Evolutionary conservation across 2,888 invertebrate species (phyloP).

Genomic region (Anodontia alba): DNA sequence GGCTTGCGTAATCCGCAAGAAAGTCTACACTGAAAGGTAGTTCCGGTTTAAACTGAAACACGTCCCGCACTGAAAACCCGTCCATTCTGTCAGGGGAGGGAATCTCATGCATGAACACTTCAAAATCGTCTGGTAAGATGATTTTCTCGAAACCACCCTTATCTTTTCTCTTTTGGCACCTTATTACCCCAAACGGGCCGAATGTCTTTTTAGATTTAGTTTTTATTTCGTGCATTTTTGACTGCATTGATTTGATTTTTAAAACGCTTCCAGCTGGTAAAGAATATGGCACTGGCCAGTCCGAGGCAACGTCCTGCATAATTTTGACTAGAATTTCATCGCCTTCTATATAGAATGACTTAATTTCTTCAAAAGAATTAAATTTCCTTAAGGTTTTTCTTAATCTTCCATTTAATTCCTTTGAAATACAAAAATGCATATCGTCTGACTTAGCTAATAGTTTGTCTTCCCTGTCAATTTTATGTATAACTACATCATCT

Average conservation of each 20-base stretch:
- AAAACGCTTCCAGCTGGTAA: constrained; percentile 72
- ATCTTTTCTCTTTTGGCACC: constrained; percentile 65
- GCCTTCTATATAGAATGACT: constrained; percentile 45
- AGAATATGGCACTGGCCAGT: constrained; percentile 74
- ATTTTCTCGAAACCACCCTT: constrained; percentile 63
- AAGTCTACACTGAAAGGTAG: constrained; percentile 63
- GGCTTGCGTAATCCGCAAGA: constrained; percentile 50
- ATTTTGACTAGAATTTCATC: constrained; percentile 65
- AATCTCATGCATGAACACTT: constrained; percentile 62
- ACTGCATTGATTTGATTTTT: constrained; percentile 64
- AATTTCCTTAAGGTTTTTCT: constrained; percentile 69
- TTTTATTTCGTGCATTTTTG: constrained; percentile 67
- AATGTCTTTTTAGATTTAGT: constrained; percentile 62
- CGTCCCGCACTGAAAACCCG: constrained; percentile 60
- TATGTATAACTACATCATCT: constrained; percentile 69
- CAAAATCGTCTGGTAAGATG: constrained; percentile 73
- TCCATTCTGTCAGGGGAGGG: constrained; percentile 54
- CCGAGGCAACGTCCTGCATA: constrained; percentile 73
- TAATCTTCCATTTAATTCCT: constrained; percentile 66
- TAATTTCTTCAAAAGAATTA: constrained; percentile 63
- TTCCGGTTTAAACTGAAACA: constrained; percentile 59
- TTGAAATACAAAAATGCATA: constrained; percentile 64
- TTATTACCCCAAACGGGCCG: constrained; percentile 55
- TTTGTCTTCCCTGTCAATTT: constrained; percentile 65
- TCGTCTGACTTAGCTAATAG: constrained; percentile 67